A percentile compares a stretch with the other conserved stretches of the same genome.
Conservation (phyloP, 2,113 vertebrate genomes). For the Proterorhinus semilunaris region DNA sequence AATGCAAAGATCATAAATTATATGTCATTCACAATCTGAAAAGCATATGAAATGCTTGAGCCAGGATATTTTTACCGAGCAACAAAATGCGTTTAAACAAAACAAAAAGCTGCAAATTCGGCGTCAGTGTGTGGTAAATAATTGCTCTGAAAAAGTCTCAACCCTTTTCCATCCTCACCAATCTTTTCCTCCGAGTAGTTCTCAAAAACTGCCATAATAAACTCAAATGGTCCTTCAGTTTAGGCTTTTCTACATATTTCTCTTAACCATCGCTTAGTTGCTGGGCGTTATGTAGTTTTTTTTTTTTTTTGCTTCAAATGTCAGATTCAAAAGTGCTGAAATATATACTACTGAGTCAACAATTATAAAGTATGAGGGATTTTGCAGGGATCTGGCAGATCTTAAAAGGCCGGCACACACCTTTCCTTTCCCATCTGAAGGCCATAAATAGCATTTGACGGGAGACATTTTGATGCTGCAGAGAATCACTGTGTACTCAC, state of each 20-base stretch:
- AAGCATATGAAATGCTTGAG: slow-evolving; percentile 24
- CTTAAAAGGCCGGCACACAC: slow-evolving; percentile 9
- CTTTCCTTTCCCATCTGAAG: background rate
- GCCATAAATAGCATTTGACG: background rate
- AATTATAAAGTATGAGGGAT: background rate
- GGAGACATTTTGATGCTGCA: background rate
- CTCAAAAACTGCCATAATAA: too few species aligned
- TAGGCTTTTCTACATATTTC: too few species aligned
- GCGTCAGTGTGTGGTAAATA: too few species aligned
- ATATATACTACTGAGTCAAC: background rate
- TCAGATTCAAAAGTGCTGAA: too few species aligned
- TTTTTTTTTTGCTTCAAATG: too few species aligned
- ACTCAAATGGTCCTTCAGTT: too few species aligned
- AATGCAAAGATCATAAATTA: slow-evolving; percentile 37
- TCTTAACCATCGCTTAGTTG: too few species aligned
- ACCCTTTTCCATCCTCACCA: too few species aligned
- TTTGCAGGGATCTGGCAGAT: slow-evolving; percentile 28
- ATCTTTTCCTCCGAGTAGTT: too few species aligned
- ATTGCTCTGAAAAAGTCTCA: too few species aligned
- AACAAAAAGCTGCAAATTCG: too few species aligned
- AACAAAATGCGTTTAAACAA: background rate
- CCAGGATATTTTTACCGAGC: background rate
- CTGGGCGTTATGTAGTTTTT: too few species aligned
- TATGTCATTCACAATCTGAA: slow-evolving; percentile 27
- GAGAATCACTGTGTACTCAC: background rate